Evolutionary conservation across 2,888 invertebrate species (phyloP).

Genomic region (Poecilus cupreus): DNA sequence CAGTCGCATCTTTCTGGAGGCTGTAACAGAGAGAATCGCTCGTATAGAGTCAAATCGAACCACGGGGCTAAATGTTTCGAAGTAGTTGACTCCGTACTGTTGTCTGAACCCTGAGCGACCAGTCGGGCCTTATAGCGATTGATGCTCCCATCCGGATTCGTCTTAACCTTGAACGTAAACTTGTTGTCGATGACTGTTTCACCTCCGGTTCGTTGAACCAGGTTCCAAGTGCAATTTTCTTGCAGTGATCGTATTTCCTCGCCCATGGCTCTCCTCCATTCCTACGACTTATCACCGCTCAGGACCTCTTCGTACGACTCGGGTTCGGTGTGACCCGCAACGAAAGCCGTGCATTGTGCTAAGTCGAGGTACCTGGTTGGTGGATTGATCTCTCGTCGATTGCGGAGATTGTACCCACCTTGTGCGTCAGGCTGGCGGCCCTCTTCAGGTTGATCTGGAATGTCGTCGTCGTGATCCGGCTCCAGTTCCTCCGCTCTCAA

Average conservation of each 20-base stretch:
- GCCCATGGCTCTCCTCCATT: conserved; percentile 46
- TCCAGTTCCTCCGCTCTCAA: not conserved
- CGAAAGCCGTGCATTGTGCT: not conserved
- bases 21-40: conserved; percentile 63
- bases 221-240: conserved; percentile 42
- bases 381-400: not conserved
- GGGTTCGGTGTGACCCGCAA: not conserved
- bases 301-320: conserved; percentile 28
- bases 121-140: conserved; percentile 63
- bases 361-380: not conserved
- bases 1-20: conserved; percentile 61
- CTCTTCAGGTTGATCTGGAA: not conserved
- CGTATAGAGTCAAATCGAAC: conserved; percentile 64
- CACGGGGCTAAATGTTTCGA: conserved; percentile 67
- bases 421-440: not conserved
- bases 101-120: conserved; percentile 63
- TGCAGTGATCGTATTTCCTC: conserved; percentile 52
- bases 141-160: conserved; percentile 56
- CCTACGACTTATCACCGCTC: not conserved
- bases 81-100: conserved; percentile 64
- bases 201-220: not conserved
- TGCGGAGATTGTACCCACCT: not conserved
- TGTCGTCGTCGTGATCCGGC: not conserved
- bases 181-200: conserved; percentile 6
- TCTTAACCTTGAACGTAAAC: conserved; percentile 51